Evolutionary conservation across 2,888 invertebrate species (phyloP).

Genomic region (Isotomurus palustris): DNA sequence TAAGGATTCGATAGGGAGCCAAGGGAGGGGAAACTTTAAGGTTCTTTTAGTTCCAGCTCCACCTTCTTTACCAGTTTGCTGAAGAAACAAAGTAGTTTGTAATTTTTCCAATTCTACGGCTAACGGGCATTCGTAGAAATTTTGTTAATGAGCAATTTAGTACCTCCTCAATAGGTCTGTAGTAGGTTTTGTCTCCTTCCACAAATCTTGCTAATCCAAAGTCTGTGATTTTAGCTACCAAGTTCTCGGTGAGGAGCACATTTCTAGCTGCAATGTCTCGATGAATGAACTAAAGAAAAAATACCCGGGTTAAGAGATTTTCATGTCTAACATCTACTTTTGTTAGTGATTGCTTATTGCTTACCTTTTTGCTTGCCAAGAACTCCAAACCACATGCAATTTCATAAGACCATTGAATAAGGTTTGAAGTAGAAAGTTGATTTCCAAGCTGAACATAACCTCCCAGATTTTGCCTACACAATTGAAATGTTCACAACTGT

Average conservation of each 20-base stretch:
- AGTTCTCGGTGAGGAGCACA: constrained; percentile 14
- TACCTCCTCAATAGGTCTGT: not conserved
- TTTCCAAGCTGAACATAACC: not conserved
- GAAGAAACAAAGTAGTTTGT: no score
- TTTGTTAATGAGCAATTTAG: constrained; percentile 3
- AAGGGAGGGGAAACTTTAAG: constrained; percentile 23
- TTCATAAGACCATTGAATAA: constrained; percentile 30
- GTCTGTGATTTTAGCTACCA: constrained; percentile 26
- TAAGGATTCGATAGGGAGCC: constrained; percentile 24
- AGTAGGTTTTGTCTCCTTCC: constrained; percentile 4
- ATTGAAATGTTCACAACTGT: no score
- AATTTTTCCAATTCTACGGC: no score
- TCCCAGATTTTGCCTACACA: not conserved
- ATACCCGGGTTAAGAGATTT: no score
- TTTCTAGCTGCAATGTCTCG: constrained; percentile 35
- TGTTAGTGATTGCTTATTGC: no score
- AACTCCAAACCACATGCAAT: constrained; percentile 27
- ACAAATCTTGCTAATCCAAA: constrained; percentile 29
- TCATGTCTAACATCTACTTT: not conserved
- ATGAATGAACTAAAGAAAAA: constrained; percentile 20
- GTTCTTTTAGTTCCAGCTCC: no score
- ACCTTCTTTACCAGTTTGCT: no score
- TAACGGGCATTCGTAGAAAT: not conserved
- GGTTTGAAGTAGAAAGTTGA: constrained; percentile 7
- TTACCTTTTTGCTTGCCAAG: constrained; percentile 11